Evolutionary conservation across 2,888 invertebrate genomes (phyloP), one percentile per base, ranked within the genome.

Genomic region (Schizaphis graminum): DNA sequence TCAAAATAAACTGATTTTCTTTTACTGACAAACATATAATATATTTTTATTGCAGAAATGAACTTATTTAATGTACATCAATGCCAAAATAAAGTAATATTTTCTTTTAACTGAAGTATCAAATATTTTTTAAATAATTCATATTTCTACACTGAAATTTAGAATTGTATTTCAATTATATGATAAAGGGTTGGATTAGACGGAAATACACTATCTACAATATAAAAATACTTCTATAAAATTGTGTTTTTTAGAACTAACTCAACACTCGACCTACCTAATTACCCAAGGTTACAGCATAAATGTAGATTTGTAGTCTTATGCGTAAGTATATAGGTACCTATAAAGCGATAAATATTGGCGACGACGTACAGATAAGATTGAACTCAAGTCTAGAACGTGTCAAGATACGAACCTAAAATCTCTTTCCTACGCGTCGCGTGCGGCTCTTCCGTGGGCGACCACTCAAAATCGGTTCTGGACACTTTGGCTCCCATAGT

Each of bases 401-500:
- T 67, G n/a, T n/a, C 21, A 10, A 77, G 8, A 35, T 77, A 47
- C 53, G 92, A 96, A 98, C 98, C 97, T 96, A 99, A 96, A 96
- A 99, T 99, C 95, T 98, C 97, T 96, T 98, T 98, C 95, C 99
- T 97, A 95, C 99, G 97, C 94, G 98, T 97, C 13, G 99, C 99
- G 96, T 99, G 99, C 24, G 99, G 99, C 96, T 99, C 99, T 95
- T 99, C 99, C 0, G 98, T 98, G 95, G 98, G 98, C 85, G 97
- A 97, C 99, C 99, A 99, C 96, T 99, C 99, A 96, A 99, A 99
- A 96, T 99, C 99, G 1, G 97, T 98, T 95, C 99, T 97, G 47
- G 99, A 98, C 89, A 99, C 99, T 95, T 97, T 97, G 95, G 98
- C 98, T 94, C 99, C 99, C 99, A 99, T 99, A 95, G 41, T 86